Base-by-base conservation (phyloP, 2,797 vertebrate species). In the Hapalemur alaotrensis region DNA sequence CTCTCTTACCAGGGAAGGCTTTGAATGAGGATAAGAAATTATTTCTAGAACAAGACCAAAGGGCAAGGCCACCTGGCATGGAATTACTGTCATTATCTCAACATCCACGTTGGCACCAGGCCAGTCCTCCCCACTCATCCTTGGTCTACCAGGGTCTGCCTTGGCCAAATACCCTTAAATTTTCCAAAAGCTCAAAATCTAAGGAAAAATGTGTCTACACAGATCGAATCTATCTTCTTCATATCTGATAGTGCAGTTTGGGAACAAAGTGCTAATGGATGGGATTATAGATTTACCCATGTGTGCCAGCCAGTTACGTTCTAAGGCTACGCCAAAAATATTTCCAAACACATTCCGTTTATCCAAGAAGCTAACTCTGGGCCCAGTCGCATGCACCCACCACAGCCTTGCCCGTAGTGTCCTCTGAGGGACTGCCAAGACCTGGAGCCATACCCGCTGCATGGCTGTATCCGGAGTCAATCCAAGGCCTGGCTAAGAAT, bases 1-100 rank as follows among this genome's bases (percentile, higher is more conserved):
- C 57, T 46, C 69, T 78, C 83, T 76, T 70, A 52, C 35, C 65
- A 81, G 57, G 20, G 35, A 57, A 25, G n/a, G 4, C 30, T 85
- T 92, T 84, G 46, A 93, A 72, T 28, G 63, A 78, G n/a, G 32
- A 72, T 57, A 83, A 67, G 78, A 86, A 93, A 86, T 50, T 89
- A 63, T 63, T 63, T 96, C 85, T 89, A 92, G 85, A 85, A 69
- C 65, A 87, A 89, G 41, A n/a, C 70, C 84, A 79, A 93, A 95
- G 85, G 84, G 30, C 50, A 72, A 95, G 54, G 70, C 48, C 84
- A 35, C 35, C 70, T 35, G 28, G 35, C 2, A 4, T 72, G 72
- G 75, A 52, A 76, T 75, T 50, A 76, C 32, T 38, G 48, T 65
- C 69, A 72, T 13, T 86, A n/a, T 43, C 63, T 41, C 94, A 93